phyloP scores from a whole-genome alignment of 2,113 vertebrate genomes.

The Ivindomyrus marchei region DNA sequence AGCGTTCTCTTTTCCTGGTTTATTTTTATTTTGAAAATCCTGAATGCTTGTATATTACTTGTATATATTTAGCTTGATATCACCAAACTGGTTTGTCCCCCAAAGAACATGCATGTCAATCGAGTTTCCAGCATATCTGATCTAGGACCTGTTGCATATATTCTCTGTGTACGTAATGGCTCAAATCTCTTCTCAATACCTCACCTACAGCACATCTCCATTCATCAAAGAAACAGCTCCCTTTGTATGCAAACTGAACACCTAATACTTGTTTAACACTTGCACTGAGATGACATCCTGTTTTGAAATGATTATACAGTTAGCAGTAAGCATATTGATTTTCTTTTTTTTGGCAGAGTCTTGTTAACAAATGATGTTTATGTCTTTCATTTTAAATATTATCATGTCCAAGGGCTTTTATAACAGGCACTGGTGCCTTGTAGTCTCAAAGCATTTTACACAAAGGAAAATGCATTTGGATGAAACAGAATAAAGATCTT shows the following conservation, averaged over 20 bases:
- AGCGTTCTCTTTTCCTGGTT: slow-evolving; percentile 48
- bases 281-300: slow-evolving; percentile 62
- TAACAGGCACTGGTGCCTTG: slow-evolving; percentile 1
- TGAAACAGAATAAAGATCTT: not conserved
- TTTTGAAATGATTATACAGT: slow-evolving; percentile 63
- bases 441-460: not conserved
- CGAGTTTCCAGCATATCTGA: not conserved
- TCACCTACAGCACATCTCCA: slow-evolving; percentile 4
- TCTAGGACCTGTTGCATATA: not conserved
- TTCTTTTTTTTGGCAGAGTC: slow-evolving; percentile 7
- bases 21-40: slow-evolving; percentile 53
- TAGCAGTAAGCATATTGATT: slow-evolving; percentile 38
- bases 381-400: not conserved
- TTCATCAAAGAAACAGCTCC: slow-evolving; percentile 41
- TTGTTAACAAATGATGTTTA: not conserved
- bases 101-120: slow-evolving; percentile 16
- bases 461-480: slow-evolving; percentile 4
- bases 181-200: not conserved
- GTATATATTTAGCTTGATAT: slow-evolving; percentile 16
- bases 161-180: slow-evolving; percentile 16
- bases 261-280: slow-evolving; percentile 47
- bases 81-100: slow-evolving; percentile 21
- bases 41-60: slow-evolving; percentile 22
- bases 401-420: not conserved
- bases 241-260: slow-evolving; percentile 53